phyloP scores from a whole-genome alignment of 1,140 invertebrate genomes.

The Leptopilina clavipes region DNA sequence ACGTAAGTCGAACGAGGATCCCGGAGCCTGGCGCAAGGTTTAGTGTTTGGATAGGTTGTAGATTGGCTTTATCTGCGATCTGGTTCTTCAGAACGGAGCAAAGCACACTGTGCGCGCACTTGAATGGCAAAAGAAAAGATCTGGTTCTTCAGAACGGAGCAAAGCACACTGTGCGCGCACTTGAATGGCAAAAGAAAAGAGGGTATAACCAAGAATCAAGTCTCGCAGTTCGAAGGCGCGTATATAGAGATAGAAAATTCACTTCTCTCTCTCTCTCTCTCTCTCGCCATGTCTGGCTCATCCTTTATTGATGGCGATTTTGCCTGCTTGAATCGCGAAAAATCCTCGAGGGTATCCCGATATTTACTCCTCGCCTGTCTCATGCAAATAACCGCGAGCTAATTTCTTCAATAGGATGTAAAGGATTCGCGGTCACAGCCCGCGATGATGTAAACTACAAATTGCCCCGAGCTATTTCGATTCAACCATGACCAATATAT shows the following conservation, averaged over 20 bases:
- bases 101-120: conserved; percentile 5
- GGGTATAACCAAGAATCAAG: conserved; percentile 43
- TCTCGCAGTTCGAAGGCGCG: conserved; percentile 54
- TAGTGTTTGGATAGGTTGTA: conserved; percentile 66
- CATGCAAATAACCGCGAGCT: conserved; percentile 30
- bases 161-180: background rate
- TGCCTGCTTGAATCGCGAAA: conserved; percentile 59
- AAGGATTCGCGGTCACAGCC: background rate
- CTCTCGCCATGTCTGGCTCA: conserved; percentile 56
- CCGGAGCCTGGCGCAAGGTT: conserved; percentile 52
- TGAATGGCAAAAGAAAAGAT: conserved; percentile 54
- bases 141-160: conserved; percentile 51
- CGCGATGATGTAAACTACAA: background rate
- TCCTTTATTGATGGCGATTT: conserved; percentile 64
- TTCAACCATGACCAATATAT: conserved; percentile 26
- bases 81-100: conserved; percentile 54
- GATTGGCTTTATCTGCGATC: conserved; percentile 68
- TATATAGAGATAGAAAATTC: conserved; percentile 58
- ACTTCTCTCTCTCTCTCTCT: too few species aligned
- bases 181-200: conserved; percentile 54
- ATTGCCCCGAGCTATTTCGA: background rate
- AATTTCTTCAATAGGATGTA: background rate
- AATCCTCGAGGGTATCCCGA: conserved; percentile 50
- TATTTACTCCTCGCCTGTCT: conserved; percentile 47
- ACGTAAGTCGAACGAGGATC: conserved; percentile 43